Evolutionary conservation across 2,797 vertebrate species (phyloP).

Genomic region (Poecilia velifera): DNA sequence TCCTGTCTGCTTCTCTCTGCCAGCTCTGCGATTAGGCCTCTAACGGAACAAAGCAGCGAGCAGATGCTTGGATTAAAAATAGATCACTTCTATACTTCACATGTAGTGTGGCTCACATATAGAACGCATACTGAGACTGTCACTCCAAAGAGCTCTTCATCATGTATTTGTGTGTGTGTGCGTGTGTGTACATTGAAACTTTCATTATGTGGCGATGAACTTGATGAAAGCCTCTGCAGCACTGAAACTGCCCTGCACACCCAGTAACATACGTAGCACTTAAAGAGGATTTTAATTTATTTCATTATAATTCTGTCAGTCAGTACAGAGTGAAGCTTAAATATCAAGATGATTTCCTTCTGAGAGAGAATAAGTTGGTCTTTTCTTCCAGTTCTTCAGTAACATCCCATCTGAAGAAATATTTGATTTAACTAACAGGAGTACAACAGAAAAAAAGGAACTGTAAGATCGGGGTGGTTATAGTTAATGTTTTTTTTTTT

Average conservation of each 20-base stretch:
- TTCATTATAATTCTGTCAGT: neutral
- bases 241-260: slow-evolving; percentile 1
- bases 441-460: too few species aligned
- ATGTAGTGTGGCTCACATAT: slow-evolving; percentile 20
- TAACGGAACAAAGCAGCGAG: slow-evolving; percentile 57
- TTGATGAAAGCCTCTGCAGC: slow-evolving; percentile 38
- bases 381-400: neutral
- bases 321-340: neutral
- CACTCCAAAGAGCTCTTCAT: slow-evolving; percentile 14
- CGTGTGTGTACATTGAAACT: slow-evolving; percentile 31
- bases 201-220: slow-evolving; percentile 40
- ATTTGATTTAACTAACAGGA: neutral
- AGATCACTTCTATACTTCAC: slow-evolving; percentile 36
- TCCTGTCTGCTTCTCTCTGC: slow-evolving; percentile 52
- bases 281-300: neutral
- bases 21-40: slow-evolving; percentile 64
- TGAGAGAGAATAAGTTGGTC: neutral
- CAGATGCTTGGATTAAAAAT: slow-evolving; percentile 64
- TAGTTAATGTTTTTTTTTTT: too few species aligned
- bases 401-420: neutral
- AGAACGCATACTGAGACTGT: neutral
- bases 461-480: too few species aligned
- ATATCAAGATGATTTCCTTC: neutral
- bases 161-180: slow-evolving; percentile 29
- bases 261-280: neutral